Conservation (phyloP, 1,140 invertebrate species). For the Panagrolaimus sp. region DNA sequence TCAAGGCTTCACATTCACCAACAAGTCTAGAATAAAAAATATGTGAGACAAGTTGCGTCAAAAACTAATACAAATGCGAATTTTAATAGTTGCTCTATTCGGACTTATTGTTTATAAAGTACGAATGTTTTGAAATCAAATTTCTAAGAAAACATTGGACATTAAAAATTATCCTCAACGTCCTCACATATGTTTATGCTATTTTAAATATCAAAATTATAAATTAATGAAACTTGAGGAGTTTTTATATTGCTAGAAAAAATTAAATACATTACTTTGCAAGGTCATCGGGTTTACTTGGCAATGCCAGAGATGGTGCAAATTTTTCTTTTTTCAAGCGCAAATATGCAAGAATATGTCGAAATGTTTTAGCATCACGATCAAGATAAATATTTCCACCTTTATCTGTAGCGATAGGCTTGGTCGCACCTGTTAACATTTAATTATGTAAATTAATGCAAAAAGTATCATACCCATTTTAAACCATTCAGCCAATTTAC, state of each 20-base stretch:
- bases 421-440: slow-evolving; percentile 27
- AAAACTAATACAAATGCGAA: neutral
- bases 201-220: too few relatives aligned
- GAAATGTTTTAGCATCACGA: slow-evolving; percentile 51
- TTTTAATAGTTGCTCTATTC: too few relatives aligned
- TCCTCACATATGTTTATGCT: too few relatives aligned
- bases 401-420: slow-evolving; percentile 52
- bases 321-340: slow-evolving; percentile 56
- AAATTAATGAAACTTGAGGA: too few relatives aligned
- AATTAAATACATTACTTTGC: slow-evolving; percentile 46
- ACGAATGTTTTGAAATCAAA: too few relatives aligned
- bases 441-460: too few relatives aligned
- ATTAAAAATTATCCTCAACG: too few relatives aligned
- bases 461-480: slow-evolving; percentile 21
- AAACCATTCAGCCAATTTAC: slow-evolving; percentile 49
- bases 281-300: slow-evolving; percentile 56
- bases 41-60: neutral
- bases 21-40: slow-evolving; percentile 44
- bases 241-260: too few relatives aligned
- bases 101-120: too few relatives aligned
- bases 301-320: slow-evolving; percentile 48
- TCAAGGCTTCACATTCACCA: slow-evolving; percentile 56
- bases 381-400: slow-evolving; percentile 54
- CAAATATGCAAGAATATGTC: slow-evolving; percentile 54
- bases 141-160: too few relatives aligned